Conservation (phyloP, 1,140 invertebrate species). For the Drosophila pandora region DNA sequence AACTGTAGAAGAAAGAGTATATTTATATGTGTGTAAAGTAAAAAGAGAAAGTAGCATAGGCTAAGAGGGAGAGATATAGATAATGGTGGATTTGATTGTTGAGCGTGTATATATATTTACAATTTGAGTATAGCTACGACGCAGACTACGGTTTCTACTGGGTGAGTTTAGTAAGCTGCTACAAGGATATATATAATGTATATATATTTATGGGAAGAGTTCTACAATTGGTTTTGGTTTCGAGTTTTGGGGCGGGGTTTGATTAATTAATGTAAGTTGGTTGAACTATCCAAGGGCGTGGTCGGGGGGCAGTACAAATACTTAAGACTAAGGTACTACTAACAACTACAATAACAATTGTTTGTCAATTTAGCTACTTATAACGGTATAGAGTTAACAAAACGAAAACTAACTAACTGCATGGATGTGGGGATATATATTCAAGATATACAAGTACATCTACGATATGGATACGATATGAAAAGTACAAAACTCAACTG, state of each 20-base stretch:
- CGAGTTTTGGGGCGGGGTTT: constrained; percentile 14
- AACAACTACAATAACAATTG: constrained; percentile 44
- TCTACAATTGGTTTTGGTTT: constrained; percentile 27
- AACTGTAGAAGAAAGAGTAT: constrained; percentile 46
- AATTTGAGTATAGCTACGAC: constrained; percentile 70
- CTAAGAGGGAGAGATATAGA: constrained; percentile 46
- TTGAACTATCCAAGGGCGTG: constrained; percentile 21
- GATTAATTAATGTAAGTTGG: constrained; percentile 42
- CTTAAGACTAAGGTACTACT: constrained; percentile 44
- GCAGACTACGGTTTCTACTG: constrained; percentile 72
- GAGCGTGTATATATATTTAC: constrained; percentile 71
- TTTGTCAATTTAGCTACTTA: constrained; percentile 41
- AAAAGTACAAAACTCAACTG: constrained; percentile 10
- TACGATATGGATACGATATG: constrained; percentile 25
- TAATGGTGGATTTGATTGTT: constrained; percentile 60
- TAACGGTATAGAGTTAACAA: constrained; percentile 20
- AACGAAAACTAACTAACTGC: constrained; percentile 42
- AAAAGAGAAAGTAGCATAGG: constrained; percentile 50
- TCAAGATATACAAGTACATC: constrained; percentile 8
- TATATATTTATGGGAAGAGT: constrained; percentile 31
- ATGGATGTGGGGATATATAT: constrained; percentile 35
- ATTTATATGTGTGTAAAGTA: constrained; percentile 51
- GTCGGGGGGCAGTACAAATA: constrained; percentile 22
- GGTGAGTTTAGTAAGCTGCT: constrained; percentile 81
- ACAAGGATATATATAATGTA: constrained; percentile 55